A percentile compares a stretch with the other conserved stretches of the same genome.
Evolutionary conservation across 2,113 vertebrate species (phyloP).

Genomic region (Chaenocephalus aceratus): DNA sequence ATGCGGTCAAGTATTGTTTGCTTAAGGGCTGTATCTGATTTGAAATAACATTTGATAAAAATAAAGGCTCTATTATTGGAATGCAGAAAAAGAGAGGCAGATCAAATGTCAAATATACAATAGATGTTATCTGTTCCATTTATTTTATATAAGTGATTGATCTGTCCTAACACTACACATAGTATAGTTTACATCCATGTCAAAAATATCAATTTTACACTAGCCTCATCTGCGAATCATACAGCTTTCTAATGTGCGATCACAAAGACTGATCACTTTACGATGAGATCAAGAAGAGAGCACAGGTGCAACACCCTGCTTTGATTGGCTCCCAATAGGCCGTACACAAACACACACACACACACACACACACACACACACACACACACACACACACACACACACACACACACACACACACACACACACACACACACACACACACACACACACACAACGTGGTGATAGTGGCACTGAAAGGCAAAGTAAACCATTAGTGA

Average conservation of each 20-base stretch:
- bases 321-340: constrained; percentile 78
- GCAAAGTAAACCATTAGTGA: constrained; percentile 36
- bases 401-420: too few relatives aligned
- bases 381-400: constrained; percentile 3
- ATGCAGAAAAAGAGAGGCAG: background rate
- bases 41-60: background rate
- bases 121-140: background rate
- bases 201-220: background rate
- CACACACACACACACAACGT: constrained; percentile 31
- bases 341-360: constrained; percentile 30
- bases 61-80: background rate
- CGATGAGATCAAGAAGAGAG: constrained; percentile 26
- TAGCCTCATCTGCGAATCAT: background rate
- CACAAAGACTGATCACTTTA: constrained; percentile 2
- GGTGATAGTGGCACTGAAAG: constrained; percentile 22
- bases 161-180: background rate
- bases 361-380: constrained; percentile 33
- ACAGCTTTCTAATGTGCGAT: background rate
- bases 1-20: constrained; percentile 53
- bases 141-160: background rate
- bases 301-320: constrained; percentile 71
- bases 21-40: constrained; percentile 11
- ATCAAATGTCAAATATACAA: background rate
- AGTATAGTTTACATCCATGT: background rate
- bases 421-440: constrained; percentile 13